Conservation (phyloP, 2,797 vertebrate genomes). For the Coilia nasus region DNA sequence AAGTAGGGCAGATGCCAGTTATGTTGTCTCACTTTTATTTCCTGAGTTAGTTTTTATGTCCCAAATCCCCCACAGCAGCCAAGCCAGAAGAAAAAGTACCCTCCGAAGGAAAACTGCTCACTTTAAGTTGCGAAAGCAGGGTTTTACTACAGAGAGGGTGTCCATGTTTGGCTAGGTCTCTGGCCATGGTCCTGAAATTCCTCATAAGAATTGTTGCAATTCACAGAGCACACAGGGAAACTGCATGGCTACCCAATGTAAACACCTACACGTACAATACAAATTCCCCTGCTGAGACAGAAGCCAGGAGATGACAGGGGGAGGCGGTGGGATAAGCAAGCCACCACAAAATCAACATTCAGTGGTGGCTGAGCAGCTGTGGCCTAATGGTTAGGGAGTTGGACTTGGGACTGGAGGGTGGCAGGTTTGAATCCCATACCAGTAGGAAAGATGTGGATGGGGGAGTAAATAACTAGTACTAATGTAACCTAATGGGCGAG, state of each 20-base stretch:
- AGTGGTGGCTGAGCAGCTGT: background rate
- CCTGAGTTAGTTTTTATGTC: background rate
- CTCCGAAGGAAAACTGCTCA: background rate
- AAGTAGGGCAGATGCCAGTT: conserved; percentile 14
- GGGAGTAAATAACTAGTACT: too few species aligned
- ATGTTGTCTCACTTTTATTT: background rate
- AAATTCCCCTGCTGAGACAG: conserved; percentile 10
- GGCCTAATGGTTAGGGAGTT: too few species aligned
- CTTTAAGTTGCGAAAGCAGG: background rate
- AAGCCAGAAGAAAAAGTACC: background rate
- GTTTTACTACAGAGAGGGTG: background rate
- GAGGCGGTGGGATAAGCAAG: background rate
- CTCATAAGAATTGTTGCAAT: background rate
- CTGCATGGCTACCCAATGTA: background rate
- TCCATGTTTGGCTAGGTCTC: background rate
- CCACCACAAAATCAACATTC: background rate
- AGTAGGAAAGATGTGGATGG: too few species aligned
- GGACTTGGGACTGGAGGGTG: too few species aligned
- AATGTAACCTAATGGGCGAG: too few species aligned
- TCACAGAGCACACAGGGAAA: background rate
- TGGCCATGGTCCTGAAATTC: background rate
- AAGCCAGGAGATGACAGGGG: background rate
- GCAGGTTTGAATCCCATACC: too few species aligned
- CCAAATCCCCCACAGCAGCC: background rate
- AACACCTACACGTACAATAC: background rate